These are phyloP conservation scores for Cryptotermes secundus DNA, from an alignment of 1,140 invertebrate species.

Conservation along the genomic window DNA sequence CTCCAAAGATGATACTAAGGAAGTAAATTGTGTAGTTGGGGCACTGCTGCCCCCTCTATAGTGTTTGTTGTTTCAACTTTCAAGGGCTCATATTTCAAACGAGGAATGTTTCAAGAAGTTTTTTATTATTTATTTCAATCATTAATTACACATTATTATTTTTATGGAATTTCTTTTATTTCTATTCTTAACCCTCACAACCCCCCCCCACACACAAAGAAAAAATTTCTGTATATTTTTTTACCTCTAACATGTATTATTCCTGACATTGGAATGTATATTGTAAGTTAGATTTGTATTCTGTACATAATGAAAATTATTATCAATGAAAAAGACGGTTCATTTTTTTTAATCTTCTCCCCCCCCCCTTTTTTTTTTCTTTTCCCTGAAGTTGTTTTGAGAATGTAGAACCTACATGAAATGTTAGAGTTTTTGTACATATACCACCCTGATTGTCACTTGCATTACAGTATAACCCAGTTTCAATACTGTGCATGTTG, in stretches of 20 bases:
- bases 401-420: neutral
- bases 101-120: neutral
- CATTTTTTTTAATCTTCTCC: neutral
- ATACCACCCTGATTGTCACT: neutral
- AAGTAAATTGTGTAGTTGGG: too few species aligned
- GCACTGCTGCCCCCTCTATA: too few species aligned
- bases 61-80: neutral
- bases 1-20: too few species aligned
- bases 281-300: neutral
- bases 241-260: neutral
- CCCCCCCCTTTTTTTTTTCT: neutral
- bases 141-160: slow-evolving; percentile 7
- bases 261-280: neutral
- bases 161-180: neutral
- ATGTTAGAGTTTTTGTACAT: neutral
- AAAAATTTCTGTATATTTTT: neutral
- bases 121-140: neutral
- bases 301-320: neutral
- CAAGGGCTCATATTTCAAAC: neutral
- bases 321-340: neutral
- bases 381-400: neutral
- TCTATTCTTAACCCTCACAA: neutral
- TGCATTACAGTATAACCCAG: neutral
- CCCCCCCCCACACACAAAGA: neutral
- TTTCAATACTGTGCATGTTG: neutral